phyloP scores from a whole-genome alignment of 2,113 vertebrate genomes.

The Emydocephalus ijimae region DNA sequence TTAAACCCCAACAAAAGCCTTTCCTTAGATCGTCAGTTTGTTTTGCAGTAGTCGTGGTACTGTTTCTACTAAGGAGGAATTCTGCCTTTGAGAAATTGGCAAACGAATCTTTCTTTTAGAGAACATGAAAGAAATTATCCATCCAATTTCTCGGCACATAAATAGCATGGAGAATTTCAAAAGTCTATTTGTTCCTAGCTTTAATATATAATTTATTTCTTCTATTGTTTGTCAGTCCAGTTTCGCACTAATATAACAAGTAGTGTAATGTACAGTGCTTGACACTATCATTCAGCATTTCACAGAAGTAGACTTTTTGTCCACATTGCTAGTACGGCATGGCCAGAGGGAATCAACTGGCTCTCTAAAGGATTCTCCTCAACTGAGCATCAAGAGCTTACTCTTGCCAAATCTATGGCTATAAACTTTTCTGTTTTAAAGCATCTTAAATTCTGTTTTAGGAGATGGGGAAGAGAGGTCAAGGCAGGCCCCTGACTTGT shows the following conservation, averaged over 20 bases:
- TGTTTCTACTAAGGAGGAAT: neutral
- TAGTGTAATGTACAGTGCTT: neutral
- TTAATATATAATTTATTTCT: neutral
- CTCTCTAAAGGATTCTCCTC: neutral
- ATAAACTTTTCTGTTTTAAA: neutral
- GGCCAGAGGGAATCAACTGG: neutral
- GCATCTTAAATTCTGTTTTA: slow-evolving; percentile 4
- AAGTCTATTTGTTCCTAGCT: neutral
- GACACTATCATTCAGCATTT: neutral
- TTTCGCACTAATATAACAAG: neutral
- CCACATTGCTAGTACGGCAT: neutral
- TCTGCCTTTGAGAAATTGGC: neutral
- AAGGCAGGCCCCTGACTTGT: neutral
- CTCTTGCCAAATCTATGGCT: slow-evolving; percentile 6
- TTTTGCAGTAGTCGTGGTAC: neutral
- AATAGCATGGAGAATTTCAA: neutral
- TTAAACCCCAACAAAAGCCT: neutral
- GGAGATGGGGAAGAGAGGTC: neutral
- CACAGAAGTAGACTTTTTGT: neutral
- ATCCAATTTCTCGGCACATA: neutral
- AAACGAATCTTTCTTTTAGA: neutral
- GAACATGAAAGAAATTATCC: neutral
- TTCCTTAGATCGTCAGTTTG: neutral
- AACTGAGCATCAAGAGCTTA: slow-evolving; percentile 27
- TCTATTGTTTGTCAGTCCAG: neutral